phyloP scores from a whole-genome alignment of 2,888 invertebrate species.

The Lasioglossum villosulum region DNA sequence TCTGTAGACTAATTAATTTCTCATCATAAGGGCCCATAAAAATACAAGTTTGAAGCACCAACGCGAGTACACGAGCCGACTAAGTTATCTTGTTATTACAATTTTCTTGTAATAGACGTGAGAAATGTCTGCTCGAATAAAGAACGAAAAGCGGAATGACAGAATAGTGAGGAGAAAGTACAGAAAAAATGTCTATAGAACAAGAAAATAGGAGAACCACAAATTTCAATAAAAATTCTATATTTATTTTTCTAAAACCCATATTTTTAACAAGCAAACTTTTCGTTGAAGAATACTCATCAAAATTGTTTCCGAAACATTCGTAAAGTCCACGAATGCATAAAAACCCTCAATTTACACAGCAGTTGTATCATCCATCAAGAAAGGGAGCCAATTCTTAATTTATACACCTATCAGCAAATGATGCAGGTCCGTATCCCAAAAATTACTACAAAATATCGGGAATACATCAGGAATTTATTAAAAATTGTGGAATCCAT shows the following conservation, averaged over 20 bases:
- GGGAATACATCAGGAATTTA: background rate
- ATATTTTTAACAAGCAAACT: background rate
- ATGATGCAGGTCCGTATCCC: background rate
- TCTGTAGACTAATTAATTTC: background rate
- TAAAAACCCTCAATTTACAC: background rate
- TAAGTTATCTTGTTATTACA: background rate
- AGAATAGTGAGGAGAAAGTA: background rate
- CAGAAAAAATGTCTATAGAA: background rate
- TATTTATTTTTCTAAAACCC: background rate
- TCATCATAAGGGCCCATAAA: background rate
- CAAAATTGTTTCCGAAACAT: no score
- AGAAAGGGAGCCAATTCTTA: background rate
- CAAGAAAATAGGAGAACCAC: background rate
- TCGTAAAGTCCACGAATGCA: background rate
- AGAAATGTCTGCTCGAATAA: background rate
- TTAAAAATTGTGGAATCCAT: background rate
- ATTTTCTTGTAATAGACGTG: background rate
- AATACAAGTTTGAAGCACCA: background rate
- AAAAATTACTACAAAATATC: background rate
- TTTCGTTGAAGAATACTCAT: background rate
- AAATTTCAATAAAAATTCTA: background rate
- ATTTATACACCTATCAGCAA: background rate
- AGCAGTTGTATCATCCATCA: background rate
- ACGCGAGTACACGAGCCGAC: background rate
- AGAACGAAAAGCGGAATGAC: background rate